These are phyloP conservation scores for Tortricodes alternella DNA, from an alignment of 2,888 invertebrate species.

Conservation along the genomic window DNA sequence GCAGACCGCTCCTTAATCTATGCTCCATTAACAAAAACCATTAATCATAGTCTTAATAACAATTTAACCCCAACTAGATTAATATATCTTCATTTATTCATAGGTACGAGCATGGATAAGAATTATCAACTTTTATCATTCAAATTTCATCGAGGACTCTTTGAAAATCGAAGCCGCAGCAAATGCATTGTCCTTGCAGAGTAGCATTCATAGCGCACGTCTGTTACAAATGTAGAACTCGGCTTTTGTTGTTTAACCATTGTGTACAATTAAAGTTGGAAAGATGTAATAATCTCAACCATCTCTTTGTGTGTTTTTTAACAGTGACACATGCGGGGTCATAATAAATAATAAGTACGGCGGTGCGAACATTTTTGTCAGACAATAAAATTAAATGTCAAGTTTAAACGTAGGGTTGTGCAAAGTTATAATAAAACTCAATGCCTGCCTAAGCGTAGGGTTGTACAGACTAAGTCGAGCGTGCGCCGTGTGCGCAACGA, in stretches of 20 bases:
- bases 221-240: slow-evolving; percentile 69
- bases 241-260: slow-evolving; percentile 75
- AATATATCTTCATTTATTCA: slow-evolving; percentile 81
- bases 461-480: slow-evolving; percentile 71
- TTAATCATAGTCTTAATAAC: slow-evolving; percentile 83
- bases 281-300: slow-evolving; percentile 80
- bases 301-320: slow-evolving; percentile 77
- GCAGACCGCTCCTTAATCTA: slow-evolving; percentile 76
- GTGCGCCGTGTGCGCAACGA: slow-evolving; percentile 65
- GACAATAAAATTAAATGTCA: slow-evolving; percentile 75
- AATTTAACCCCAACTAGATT: slow-evolving; percentile 81
- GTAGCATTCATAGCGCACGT: slow-evolving; percentile 63
- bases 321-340: slow-evolving; percentile 75
- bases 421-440: slow-evolving; percentile 70
- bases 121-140: slow-evolving; percentile 74
- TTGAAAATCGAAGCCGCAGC: slow-evolving; percentile 70
- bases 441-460: slow-evolving; percentile 77
- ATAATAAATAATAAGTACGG: slow-evolving; percentile 67
- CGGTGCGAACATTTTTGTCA: slow-evolving; percentile 60
- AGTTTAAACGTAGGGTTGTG: slow-evolving; percentile 77
- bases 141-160: slow-evolving; percentile 62
- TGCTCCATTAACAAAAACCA: slow-evolving; percentile 73
- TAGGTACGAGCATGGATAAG: slow-evolving; percentile 51
- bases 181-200: slow-evolving; percentile 59
- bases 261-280: slow-evolving; percentile 80